These are phyloP conservation scores for Morbakka virulenta DNA, from an alignment of 30 jellyfish, hydroid and myxozoan genomes.

Conservation along the genomic window DNA sequence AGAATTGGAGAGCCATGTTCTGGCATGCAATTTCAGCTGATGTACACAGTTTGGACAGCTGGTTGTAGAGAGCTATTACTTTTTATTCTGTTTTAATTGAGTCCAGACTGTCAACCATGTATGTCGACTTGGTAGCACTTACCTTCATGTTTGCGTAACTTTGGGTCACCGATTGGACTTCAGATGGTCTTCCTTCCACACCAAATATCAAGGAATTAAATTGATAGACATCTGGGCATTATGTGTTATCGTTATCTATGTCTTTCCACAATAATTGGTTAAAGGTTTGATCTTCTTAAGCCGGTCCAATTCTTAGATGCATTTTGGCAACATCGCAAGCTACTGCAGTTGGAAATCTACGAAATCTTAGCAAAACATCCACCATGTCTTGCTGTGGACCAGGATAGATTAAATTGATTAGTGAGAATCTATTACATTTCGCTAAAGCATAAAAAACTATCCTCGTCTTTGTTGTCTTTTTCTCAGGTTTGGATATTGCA, in stretches of 20 bases:
- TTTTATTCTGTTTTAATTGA: conserved; percentile 27
- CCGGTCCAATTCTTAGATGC: neutral
- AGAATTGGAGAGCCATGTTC: conserved; percentile 67
- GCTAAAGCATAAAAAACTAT: too few relatives aligned
- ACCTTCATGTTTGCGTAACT: conserved; percentile 31
- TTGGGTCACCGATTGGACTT: conserved; percentile 49
- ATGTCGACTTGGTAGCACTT: conserved; percentile 47
- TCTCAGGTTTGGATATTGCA: neutral
- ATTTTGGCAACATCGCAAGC: neutral
- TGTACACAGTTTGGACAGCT: conserved; percentile 31
- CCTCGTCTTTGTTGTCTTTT: neutral
- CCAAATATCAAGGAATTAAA: conserved; percentile 57
- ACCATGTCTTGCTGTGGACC: neutral
- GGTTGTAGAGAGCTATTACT: conserved; percentile 25
- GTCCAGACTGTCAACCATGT: conserved; percentile 65
- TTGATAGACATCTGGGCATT: neutral
- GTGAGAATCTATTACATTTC: neutral
- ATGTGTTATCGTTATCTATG: neutral
- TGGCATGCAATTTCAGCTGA: conserved; percentile 75
- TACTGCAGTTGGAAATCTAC: neutral
- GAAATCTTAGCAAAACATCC: neutral
- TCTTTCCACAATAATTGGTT: neutral
- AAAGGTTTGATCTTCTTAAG: neutral
- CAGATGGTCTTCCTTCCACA: conserved; percentile 22
- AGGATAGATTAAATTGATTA: neutral